phyloP scores from a whole-genome alignment of 2,113 vertebrate species.

The Campylorhamphus procurvoides region DNA sequence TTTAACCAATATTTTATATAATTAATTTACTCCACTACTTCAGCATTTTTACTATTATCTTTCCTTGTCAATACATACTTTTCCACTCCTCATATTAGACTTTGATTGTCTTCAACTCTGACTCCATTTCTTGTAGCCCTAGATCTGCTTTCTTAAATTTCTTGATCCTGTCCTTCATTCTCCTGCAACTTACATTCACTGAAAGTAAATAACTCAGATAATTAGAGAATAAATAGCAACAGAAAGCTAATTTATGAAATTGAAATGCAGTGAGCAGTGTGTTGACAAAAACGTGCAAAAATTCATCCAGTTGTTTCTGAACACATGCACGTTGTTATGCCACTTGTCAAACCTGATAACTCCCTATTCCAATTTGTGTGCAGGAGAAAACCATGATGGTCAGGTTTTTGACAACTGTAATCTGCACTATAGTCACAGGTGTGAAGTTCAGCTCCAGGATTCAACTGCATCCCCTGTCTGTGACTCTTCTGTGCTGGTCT shows the following conservation, averaged over 20 bases:
- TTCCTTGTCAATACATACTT: background rate
- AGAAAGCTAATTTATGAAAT: background rate
- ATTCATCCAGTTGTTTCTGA: background rate
- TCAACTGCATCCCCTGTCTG: accelerated
- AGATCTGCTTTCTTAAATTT: background rate
- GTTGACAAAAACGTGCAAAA: background rate
- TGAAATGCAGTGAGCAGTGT: background rate
- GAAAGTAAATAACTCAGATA: background rate
- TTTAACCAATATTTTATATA: background rate
- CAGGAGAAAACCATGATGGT: background rate
- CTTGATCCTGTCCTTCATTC: background rate
- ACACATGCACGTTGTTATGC: background rate
- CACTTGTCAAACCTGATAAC: background rate
- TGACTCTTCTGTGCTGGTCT: background rate
- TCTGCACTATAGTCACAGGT: background rate
- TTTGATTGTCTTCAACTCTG: background rate
- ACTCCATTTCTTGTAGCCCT: background rate
- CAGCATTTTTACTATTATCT: background rate
- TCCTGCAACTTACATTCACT: background rate
- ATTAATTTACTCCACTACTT: background rate
- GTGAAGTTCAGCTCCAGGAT: background rate
- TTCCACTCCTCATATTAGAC: background rate
- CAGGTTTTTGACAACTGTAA: background rate
- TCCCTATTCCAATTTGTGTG: background rate
- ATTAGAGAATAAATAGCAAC: background rate